These are phyloP conservation scores for Syrista parreyssii DNA, from an alignment of 2,888 invertebrate genomes.

Conservation along the genomic window DNA sequence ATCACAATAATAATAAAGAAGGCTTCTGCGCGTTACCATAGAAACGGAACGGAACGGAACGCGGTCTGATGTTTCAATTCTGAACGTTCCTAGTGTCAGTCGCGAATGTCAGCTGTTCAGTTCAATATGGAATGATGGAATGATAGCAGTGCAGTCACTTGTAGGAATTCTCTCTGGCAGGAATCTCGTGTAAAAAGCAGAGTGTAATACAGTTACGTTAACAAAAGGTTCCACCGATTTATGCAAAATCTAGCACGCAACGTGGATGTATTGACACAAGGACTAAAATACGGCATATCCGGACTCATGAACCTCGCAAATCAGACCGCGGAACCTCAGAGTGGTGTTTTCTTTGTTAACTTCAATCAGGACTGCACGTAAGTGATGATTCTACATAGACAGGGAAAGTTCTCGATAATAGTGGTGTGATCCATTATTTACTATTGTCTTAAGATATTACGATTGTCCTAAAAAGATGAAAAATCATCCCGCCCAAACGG, in stretches of 20 bases:
- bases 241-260: constrained; percentile 67
- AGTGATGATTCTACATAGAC: constrained; percentile 67
- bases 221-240: constrained; percentile 44
- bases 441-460: constrained; percentile 9
- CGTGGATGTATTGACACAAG: constrained; percentile 68
- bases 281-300: constrained; percentile 68
- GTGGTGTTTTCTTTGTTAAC: constrained; percentile 92
- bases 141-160: constrained; percentile 38
- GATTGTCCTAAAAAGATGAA: not conserved
- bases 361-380: constrained; percentile 99
- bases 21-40: constrained; percentile 26
- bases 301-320: constrained; percentile 88
- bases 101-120: constrained; percentile 46
- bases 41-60: constrained; percentile 35
- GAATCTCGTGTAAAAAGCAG: not conserved
- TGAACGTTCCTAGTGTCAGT: constrained; percentile 35
- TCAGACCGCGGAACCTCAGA: constrained; percentile 81
- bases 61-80: constrained; percentile 38
- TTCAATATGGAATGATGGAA: constrained; percentile 46
- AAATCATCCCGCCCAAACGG: constrained; percentile 27
- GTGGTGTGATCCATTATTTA: not conserved
- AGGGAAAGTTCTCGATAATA: not conserved
- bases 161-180: constrained; percentile 30
- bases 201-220: not conserved
- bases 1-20: constrained; percentile 4